phyloP scores from a whole-genome alignment of 2,888 invertebrate genomes.

The Drosophila parthenogenetica region DNA sequence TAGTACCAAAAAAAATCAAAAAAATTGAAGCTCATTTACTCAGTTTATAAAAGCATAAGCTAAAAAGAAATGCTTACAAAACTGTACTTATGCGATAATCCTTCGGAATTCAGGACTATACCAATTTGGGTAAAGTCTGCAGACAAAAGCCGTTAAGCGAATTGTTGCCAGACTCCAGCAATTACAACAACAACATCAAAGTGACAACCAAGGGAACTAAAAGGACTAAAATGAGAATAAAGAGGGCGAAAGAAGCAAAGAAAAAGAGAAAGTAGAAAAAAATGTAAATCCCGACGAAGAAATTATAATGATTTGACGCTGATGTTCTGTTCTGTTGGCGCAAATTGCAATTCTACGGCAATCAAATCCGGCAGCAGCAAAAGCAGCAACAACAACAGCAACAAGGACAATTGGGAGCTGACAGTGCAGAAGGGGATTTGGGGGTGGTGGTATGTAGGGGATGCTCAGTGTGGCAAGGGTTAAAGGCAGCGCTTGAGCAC shows the following conservation, averaged over 20 bases:
- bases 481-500: constrained; percentile 72
- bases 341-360: constrained; percentile 80
- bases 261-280: constrained; percentile 10
- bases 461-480: constrained; percentile 55
- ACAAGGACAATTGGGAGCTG: constrained; percentile 49
- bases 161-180: constrained; percentile 50
- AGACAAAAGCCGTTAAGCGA: constrained; percentile 41
- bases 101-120: background rate
- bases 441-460: constrained; percentile 26
- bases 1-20: too few relatives aligned
- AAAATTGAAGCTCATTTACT: too few relatives aligned
- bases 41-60: too few relatives aligned
- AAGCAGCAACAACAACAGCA: constrained; percentile 43
- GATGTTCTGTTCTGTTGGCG: constrained; percentile 78
- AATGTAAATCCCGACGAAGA: constrained; percentile 64
- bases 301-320: constrained; percentile 81
- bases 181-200: constrained; percentile 37
- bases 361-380: constrained; percentile 69
- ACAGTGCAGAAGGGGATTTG: background rate
- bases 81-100: constrained; percentile 17
- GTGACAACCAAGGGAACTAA: constrained; percentile 24
- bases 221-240: constrained; percentile 7
- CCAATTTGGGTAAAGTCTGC: constrained; percentile 24
- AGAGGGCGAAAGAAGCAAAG: constrained; percentile 3
- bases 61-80: too few relatives aligned